Evolutionary conservation across 2,113 vertebrate genomes (phyloP).

Genomic region (Varanus komodoensis): DNA sequence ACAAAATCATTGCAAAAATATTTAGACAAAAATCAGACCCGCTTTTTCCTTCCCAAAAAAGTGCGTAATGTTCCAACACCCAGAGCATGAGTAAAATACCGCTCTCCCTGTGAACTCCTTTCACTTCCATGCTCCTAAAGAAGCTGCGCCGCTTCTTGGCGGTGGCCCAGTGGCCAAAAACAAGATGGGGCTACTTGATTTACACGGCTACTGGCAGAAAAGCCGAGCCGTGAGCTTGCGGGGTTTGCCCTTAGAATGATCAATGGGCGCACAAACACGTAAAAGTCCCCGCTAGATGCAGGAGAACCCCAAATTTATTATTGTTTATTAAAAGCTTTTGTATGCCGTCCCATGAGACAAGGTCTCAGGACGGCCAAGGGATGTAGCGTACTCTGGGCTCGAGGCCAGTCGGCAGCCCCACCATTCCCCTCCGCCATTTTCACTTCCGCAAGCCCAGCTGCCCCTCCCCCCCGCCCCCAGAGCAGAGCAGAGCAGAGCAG

Average conservation of each 20-base stretch:
- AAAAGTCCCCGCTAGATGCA: no score
- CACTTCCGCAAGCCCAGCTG: neutral
- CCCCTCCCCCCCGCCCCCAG: neutral
- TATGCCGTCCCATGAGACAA: no score
- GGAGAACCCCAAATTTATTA: neutral
- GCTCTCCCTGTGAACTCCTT: neutral
- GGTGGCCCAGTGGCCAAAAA: no score
- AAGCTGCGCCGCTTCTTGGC: no score
- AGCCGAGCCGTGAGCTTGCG: neutral
- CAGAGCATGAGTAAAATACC: neutral
- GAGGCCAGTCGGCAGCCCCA: no score
- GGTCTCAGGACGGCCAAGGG: no score
- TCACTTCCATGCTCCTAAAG: neutral
- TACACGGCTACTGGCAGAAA: neutral
- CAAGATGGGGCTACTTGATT: no score
- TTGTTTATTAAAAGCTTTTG: no score
- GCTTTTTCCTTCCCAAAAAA: neutral
- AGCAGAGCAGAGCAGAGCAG: no score
- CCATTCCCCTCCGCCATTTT: no score
- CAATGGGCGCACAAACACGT: neutral
- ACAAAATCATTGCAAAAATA: neutral
- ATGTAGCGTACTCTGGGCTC: no score
- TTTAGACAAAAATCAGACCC: neutral
- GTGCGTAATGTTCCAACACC: neutral
- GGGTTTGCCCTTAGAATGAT: rapidly evolving